Evolutionary conservation across 2,113 vertebrate species (phyloP), one percentile per base, ranked within the genome.

Genomic region (Gymnorhina tibicen): DNA sequence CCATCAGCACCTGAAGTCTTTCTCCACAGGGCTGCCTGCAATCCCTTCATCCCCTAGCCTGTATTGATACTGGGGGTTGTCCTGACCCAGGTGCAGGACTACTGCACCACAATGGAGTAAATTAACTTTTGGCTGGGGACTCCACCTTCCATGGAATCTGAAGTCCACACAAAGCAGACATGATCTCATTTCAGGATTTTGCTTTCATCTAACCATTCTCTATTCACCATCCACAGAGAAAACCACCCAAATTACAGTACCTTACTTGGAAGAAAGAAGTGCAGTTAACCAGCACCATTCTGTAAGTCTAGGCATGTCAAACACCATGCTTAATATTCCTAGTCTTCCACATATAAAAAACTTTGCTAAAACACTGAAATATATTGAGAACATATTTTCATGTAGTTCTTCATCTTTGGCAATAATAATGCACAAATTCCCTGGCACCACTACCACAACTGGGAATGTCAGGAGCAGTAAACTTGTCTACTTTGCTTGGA

Each of bases 101-200:
- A 50, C 46, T 37, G 37, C 26, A 78, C 74, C 44, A 64, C 60
- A 44, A 37, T 2, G 7, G 56, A 74, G 33, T n/a, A 88, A 42
- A 79, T 68, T 20, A 58, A 63, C n/a, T 80, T 83, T 9, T 52
- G 56, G 58, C 82, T 52, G 39, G 6, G 5, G 55, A 73, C 39
- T 69, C 50, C 39, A 73, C 37, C 85, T n/a, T 77, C 52, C 27
- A 44, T 33, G 75, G 82, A 93, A 92, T 91, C 68, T 83, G 13
- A 95, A 87, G 52, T 73, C 62, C 66, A 79, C 56, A 66, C 53
- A 89, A 86, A 87, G 73, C 73, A 97, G 95, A 97, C 89, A 92
- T 94, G 85, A 97, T 30, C 85, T 96, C 78, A 97, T 85, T 93
- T 93, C 44, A 75, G 80, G n/a, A 82, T 67, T 89, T 90, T 69